Evolutionary conservation across 2,888 invertebrate genomes (phyloP).

Genomic region (Noctua janthina): DNA sequence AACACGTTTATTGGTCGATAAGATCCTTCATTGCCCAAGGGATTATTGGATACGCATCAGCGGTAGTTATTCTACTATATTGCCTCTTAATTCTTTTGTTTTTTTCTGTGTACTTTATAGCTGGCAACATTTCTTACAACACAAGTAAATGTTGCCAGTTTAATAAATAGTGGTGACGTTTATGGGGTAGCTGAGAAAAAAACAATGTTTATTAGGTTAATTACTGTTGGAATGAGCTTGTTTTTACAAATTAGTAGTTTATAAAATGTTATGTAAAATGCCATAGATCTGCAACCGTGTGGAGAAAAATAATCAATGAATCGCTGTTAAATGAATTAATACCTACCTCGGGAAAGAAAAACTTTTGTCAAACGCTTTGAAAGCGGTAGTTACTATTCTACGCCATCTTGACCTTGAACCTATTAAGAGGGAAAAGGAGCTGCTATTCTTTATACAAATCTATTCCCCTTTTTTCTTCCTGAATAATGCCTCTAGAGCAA

Average conservation of each 20-base stretch:
- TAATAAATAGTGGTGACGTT: not conserved
- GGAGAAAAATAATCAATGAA: not conserved
- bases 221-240: not conserved
- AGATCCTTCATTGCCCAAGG: constrained; percentile 17
- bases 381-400: not conserved
- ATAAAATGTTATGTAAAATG: not conserved
- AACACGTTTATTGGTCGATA: constrained; percentile 38
- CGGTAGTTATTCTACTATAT: constrained; percentile 12
- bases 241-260: constrained; percentile 1
- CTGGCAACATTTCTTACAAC: constrained; percentile 2
- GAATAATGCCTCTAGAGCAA: too few relatives aligned
- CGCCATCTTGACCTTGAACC: not conserved
- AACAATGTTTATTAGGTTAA: constrained; percentile 2
- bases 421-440: too few relatives aligned
- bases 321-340: not conserved
- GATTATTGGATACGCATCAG: constrained; percentile 35
- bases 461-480: too few relatives aligned
- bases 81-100: constrained; percentile 36
- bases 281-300: not conserved
- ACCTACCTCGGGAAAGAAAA: too few relatives aligned
- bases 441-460: too few relatives aligned
- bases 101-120: constrained; percentile 2
- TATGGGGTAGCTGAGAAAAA: not conserved
- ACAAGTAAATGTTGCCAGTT: not conserved
- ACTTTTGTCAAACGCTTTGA: not conserved